Base-by-base conservation (phyloP, 2,888 invertebrate species). In the Baccha elongata region DNA sequence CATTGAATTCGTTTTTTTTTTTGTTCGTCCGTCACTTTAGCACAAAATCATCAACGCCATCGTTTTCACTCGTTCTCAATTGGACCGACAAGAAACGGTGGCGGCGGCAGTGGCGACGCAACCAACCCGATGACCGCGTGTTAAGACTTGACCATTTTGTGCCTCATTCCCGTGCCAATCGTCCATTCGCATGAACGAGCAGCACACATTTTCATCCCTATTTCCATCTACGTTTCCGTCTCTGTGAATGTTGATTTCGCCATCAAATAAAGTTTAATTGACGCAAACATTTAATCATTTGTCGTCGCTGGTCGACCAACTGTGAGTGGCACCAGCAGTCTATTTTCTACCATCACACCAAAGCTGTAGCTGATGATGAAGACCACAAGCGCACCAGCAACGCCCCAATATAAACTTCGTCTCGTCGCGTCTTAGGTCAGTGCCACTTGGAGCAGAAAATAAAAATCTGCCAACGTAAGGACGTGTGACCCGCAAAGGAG, bases 401-500 rank as follows among this genome's bases (percentile, higher is more conserved):
- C 69, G 65, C 46, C 68, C 23, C 58, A 37, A 19, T 15, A 32
- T 29, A n/a, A 29, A 35, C 19, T 55, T 58, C 35, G 62, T 62
- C 76, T 65, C 58, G 69, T 50, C 78, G 78, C 72, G 78, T 83
- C 83, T 76, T 83, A 83, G 83, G 83, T 83, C 83, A 83, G 83
- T 83, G 83, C 83, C 78, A 83, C 78, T 78, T 72, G 55, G 26
- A 72, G 62, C 68, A 48, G 58, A 78, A 78, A 73, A 72, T 75
- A 78, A 78, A 83, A 76, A 72, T 72, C 72, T 32, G 44, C 62
- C 72, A 78, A 71, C 60, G 32, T 58, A 73, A 78, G 78, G 78
- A 83, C 71, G 75, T 81, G 81, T 76, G 76, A 67, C 72, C 76
- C 67, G 71, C 72, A 60, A 60, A 60, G 74, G 72, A 78, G 72